Conservation (phyloP, 2,113 vertebrate genomes). For the Rhizomys pruinosus region DNA sequence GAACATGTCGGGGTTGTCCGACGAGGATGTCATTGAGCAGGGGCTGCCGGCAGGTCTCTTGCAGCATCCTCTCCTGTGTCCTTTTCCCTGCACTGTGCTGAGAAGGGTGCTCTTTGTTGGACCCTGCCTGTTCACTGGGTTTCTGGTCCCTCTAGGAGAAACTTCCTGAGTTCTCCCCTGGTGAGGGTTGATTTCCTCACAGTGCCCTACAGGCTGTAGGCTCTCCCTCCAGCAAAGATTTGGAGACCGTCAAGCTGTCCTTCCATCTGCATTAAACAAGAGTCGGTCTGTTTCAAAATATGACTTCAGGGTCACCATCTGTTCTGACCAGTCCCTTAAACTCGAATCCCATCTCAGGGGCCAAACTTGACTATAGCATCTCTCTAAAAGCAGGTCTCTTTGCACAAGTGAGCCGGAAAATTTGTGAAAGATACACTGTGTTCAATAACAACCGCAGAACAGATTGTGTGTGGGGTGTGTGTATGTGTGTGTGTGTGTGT, state of each 20-base stretch:
- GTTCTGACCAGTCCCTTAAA: conserved; percentile 72
- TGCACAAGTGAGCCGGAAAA: not conserved
- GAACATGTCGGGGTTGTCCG: not conserved
- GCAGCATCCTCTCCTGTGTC: not conserved
- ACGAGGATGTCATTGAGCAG: not conserved
- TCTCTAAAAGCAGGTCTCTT: conserved; percentile 58
- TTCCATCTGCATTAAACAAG: conserved; percentile 73
- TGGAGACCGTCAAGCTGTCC: conserved; percentile 66
- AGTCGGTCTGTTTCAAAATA: conserved; percentile 67
- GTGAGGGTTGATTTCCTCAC: not conserved
- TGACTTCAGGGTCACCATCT: conserved; percentile 79
- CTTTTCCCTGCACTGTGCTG: not conserved
- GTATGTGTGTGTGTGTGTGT: too few species aligned
- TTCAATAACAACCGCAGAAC: conserved; percentile 33
- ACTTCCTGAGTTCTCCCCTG: not conserved
- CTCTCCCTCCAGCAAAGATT: conserved; percentile 63
- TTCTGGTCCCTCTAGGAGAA: not conserved
- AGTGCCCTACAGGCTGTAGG: not conserved
- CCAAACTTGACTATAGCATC: conserved; percentile 52
- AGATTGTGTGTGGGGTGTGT: not conserved
- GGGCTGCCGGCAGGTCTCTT: not conserved
- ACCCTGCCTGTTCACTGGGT: not conserved
- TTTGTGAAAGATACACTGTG: conserved; percentile 22
- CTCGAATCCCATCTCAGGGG: conserved; percentile 63
- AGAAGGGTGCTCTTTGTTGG: accelerated